These are phyloP conservation scores for Lochmaea crataegi DNA, from an alignment of 2,888 invertebrate species.

Conservation along the genomic window DNA sequence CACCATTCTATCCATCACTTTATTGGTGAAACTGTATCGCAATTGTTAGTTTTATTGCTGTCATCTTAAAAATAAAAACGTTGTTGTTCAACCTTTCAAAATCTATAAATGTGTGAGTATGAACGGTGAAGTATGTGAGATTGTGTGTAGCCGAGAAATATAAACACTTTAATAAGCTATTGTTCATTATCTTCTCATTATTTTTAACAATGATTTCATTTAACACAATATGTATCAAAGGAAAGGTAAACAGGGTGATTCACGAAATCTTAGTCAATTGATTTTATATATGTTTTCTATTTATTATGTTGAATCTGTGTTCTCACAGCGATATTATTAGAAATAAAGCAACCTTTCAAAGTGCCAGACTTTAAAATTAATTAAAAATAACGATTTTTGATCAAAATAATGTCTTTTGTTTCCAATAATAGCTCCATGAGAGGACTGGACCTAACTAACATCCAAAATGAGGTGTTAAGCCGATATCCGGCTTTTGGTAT, in stretches of 20 bases:
- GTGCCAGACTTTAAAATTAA: too few species aligned
- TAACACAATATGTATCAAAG: constrained; percentile 3
- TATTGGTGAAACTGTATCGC: constrained; percentile 62
- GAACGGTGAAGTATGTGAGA: neutral
- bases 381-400: too few species aligned
- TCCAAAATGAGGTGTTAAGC: too few species aligned
- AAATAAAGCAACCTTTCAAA: too few species aligned
- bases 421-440: too few species aligned
- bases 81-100: neutral
- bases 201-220: constrained; percentile 7
- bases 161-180: constrained; percentile 1
- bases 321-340: too few species aligned
- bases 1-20: constrained; percentile 65
- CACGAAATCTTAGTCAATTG: neutral
- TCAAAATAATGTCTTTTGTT: too few species aligned
- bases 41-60: constrained; percentile 58
- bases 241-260: neutral
- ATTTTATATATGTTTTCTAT: neutral
- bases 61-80: constrained; percentile 1
- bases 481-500: too few species aligned
- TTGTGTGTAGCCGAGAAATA: neutral
- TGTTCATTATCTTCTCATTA: constrained; percentile 5
- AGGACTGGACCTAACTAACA: too few species aligned
- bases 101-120: neutral
- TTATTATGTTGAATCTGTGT: too few species aligned